These are phyloP conservation scores for Myripristis jacobus DNA, from an alignment of 2,797 vertebrate species.

Conservation along the genomic window DNA sequence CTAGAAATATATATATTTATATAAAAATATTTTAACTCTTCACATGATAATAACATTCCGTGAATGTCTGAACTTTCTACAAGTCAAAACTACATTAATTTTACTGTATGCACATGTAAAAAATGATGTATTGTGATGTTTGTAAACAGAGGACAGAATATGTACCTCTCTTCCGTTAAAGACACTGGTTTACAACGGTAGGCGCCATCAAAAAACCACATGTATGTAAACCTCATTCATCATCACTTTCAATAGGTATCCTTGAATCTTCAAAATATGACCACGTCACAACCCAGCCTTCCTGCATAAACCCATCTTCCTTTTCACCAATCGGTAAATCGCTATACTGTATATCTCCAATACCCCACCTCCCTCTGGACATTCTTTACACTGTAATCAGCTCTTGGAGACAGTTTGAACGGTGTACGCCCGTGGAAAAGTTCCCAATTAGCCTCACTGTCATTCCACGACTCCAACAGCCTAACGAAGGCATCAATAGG, in stretches of 20 bases:
- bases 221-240: constrained; percentile 57
- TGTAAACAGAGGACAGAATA: constrained; percentile 66
- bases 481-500: constrained; percentile 35
- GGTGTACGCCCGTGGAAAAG: constrained; percentile 38
- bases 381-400: constrained; percentile 44
- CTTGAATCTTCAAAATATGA: constrained; percentile 47
- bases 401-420: constrained; percentile 44
- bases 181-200: constrained; percentile 54
- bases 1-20: constrained; percentile 70
- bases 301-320: constrained; percentile 21
- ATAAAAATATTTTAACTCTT: constrained; percentile 62
- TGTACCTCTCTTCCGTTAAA: constrained; percentile 59
- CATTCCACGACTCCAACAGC: constrained; percentile 18
- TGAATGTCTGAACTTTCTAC: constrained; percentile 54
- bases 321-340: constrained; percentile 42
- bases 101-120: constrained; percentile 50
- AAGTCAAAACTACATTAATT: constrained; percentile 59
- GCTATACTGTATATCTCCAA: constrained; percentile 40
- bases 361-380: constrained; percentile 50
- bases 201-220: constrained; percentile 53
- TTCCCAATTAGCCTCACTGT: constrained; percentile 36
- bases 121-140: constrained; percentile 34
- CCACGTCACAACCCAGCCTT: constrained; percentile 37
- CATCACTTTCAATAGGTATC: constrained; percentile 65
- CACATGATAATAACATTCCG: constrained; percentile 49